Percentiles rank a stretch among this genome's conserved stretches.
phyloP scores from a whole-genome alignment of 2,888 invertebrate species.

The Eupelmus urozonus region DNA sequence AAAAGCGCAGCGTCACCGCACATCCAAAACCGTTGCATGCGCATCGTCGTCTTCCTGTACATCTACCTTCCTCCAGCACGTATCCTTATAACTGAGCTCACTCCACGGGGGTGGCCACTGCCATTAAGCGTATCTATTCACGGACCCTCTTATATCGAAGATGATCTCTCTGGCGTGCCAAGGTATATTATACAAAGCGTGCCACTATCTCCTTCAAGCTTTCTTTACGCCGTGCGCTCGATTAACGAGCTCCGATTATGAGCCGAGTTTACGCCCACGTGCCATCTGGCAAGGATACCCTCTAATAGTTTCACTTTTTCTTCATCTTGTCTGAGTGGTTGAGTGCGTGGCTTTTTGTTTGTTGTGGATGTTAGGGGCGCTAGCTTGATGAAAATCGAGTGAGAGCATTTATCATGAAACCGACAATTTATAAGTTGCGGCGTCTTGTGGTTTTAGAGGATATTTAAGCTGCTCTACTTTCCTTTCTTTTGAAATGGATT shows the following conservation, averaged over 20 bases:
- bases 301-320: neutral
- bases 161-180: conserved; percentile 11
- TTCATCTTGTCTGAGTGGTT: neutral
- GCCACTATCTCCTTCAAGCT: neutral
- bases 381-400: neutral
- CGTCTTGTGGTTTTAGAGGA: neutral
- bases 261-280: conserved; percentile 56
- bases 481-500: no score
- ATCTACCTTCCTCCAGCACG: conserved; percentile 14
- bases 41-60: neutral
- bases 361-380: neutral
- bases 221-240: conserved; percentile 19
- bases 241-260: conserved; percentile 22
- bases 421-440: neutral
- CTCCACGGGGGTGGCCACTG: neutral
- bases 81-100: conserved; percentile 1
- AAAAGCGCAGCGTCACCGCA: neutral
- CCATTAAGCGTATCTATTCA: neutral
- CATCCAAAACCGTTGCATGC: conserved; percentile 1
- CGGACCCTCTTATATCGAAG: conserved; percentile 1
- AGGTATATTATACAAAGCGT: neutral
- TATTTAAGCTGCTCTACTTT: no score
- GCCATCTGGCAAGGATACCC: conserved; percentile 61
- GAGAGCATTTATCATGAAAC: neutral
- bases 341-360: neutral